Conservation (phyloP, 2,888 invertebrate genomes). For the Ptilodon capucinus region DNA sequence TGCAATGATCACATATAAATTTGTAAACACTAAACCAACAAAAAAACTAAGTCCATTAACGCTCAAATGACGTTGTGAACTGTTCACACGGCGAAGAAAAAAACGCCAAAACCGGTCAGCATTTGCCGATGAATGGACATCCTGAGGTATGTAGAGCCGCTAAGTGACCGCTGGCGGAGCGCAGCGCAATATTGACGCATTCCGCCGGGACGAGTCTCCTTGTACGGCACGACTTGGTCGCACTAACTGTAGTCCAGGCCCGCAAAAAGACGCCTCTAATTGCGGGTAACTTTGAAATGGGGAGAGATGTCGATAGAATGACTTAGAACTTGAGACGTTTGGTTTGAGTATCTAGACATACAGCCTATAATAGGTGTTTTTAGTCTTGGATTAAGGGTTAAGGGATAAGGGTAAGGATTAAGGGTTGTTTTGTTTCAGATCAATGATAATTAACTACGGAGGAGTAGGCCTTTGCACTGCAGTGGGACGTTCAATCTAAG, state of each 20-base stretch:
- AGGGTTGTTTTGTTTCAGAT: too few relatives aligned
- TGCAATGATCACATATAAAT: too few relatives aligned
- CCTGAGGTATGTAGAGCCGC: constrained; percentile 22
- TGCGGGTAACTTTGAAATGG: constrained; percentile 48
- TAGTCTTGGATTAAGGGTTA: too few relatives aligned
- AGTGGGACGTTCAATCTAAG: too few relatives aligned
- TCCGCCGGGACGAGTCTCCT: constrained; percentile 62
- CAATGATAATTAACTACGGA: too few relatives aligned
- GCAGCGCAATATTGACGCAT: constrained; percentile 65
- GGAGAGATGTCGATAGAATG: constrained; percentile 30
- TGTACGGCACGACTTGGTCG: constrained; percentile 67
- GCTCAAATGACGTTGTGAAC: constrained; percentile 16
- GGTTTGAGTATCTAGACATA: not conserved
- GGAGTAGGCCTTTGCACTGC: too few relatives aligned
- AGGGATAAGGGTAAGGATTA: too few relatives aligned
- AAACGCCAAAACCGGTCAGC: constrained; percentile 34
- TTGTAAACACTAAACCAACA: not conserved
- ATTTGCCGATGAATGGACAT: constrained; percentile 31
- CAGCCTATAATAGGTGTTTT: too few relatives aligned
- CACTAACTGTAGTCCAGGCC: constrained; percentile 61
- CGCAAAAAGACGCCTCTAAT: constrained; percentile 64
- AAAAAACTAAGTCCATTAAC: not conserved
- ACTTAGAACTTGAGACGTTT: constrained; percentile 23
- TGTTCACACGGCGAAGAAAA: constrained; percentile 12
- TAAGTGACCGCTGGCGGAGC: constrained; percentile 28